Percentiles rank a stretch among this genome's conserved stretches.
These are phyloP conservation scores for Solen grandis DNA, from an alignment of 1,140 invertebrate genomes.

Conservation along the genomic window DNA sequence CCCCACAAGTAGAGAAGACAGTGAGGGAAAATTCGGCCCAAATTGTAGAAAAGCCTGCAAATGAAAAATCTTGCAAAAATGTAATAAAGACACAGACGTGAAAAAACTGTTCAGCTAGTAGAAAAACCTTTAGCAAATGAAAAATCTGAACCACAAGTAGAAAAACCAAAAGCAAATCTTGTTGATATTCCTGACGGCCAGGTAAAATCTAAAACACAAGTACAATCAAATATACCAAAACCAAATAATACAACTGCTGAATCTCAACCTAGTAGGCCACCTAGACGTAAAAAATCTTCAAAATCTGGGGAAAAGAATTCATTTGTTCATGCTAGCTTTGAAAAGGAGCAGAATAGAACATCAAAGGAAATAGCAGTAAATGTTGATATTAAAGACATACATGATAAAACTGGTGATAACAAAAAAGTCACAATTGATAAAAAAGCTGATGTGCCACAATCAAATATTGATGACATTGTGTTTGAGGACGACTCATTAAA, in stretches of 20 bases:
- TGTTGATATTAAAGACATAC: constrained; percentile 27
- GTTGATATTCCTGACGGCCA: too few species aligned
- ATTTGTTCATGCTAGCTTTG: constrained; percentile 44
- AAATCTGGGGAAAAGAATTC: constrained; percentile 42
- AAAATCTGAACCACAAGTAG: too few species aligned
- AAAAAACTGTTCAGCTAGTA: too few species aligned
- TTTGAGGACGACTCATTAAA: not conserved
- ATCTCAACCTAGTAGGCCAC: constrained; percentile 29
- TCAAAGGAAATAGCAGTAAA: constrained; percentile 47
- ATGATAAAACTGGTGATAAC: not conserved
- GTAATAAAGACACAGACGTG: too few species aligned
- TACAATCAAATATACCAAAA: not conserved
- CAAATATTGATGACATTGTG: not conserved
- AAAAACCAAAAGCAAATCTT: too few species aligned
- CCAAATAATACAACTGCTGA: not conserved
- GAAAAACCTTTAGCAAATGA: too few species aligned
- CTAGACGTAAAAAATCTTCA: constrained; percentile 24
- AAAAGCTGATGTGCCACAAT: not conserved
- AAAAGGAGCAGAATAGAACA: constrained; percentile 36
- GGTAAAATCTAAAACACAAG: constrained; percentile 12
- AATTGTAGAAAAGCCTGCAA: too few species aligned
- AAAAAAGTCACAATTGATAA: not conserved
- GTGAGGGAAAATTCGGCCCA: too few species aligned
- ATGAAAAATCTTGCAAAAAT: too few species aligned
- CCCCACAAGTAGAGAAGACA: not conserved